Evolutionary conservation across 2,888 invertebrate genomes (phyloP).

Genomic region (Trypoxylon attenuatum): DNA sequence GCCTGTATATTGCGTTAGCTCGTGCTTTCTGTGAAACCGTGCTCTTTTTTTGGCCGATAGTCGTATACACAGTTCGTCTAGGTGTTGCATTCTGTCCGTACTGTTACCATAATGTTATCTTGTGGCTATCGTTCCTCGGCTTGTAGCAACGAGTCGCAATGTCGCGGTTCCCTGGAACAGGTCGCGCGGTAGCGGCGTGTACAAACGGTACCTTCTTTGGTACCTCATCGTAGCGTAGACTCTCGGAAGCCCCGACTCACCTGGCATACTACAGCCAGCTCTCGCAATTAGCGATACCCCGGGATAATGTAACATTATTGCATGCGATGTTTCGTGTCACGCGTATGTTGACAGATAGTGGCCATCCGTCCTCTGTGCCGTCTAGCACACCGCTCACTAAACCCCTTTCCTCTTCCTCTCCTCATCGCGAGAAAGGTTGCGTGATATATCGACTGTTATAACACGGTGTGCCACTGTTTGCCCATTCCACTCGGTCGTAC

Average conservation of each 20-base stretch:
- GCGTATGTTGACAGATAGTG: conserved; percentile 49
- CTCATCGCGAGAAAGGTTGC: too few species aligned
- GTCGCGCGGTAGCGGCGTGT: background rate
- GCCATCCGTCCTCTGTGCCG: conserved; percentile 22
- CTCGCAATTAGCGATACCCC: conserved; percentile 32
- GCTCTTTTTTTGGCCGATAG: conserved; percentile 11
- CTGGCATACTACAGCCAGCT: conserved; percentile 24
- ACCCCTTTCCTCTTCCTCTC: too few species aligned
- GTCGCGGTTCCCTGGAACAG: too few species aligned
- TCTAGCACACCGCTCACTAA: conserved; percentile 2
- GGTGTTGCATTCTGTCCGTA: conserved; percentile 29
- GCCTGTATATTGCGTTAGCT: conserved; percentile 21
- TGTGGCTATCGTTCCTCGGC: background rate
- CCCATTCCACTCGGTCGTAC: too few species aligned
- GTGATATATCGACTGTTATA: too few species aligned
- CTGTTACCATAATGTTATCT: background rate
- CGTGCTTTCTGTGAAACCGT: conserved; percentile 41
- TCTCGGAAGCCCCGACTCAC: background rate
- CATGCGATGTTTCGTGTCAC: conserved; percentile 52
- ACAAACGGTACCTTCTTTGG: too few species aligned
- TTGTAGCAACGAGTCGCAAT: background rate
- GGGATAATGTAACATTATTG: conserved; percentile 36
- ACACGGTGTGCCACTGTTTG: too few species aligned
- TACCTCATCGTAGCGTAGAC: background rate
- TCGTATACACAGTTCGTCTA: conserved; percentile 3